Evolutionary conservation across 2,113 vertebrate species (phyloP), one percentile per base, ranked within the genome.

Genomic region (Saguinus imperator): DNA sequence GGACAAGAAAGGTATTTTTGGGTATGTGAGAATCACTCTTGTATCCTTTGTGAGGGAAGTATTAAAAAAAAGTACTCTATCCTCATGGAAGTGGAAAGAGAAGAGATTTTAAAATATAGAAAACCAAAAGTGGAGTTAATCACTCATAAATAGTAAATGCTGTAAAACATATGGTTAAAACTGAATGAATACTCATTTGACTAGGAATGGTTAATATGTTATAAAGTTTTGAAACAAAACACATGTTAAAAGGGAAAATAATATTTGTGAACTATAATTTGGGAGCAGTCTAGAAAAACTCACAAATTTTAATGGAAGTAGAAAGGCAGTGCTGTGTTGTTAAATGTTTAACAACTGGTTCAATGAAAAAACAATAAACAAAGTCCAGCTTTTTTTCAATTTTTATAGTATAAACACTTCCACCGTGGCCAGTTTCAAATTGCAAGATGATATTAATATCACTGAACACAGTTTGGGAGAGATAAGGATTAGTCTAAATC

Each of bases 301-400:
- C 35, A 95, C 57, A 97, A 45, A 73, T 81, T 96, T 90, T 48
- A 87, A 61, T 20, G 12, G 86, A 76, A 94, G 25, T 25, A 87
- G 84, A 89, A 91, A 89, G 23, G 57, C 43, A 89, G 5, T n/a
- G 2, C 18, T 72, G 0, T 45, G 43, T 16, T 81, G 45, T 45
- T 79, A 93, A 93, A 87, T 85, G 61, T 70, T 87, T 82, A 96
- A 92, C 21, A 91, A 61, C 48, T 55, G 25, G n/a, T 40, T 72
- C 32, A 61, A 86, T 25, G 52, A 45, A 82, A 90, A 84, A 75
- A 94, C 40, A 66, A 94, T 32, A 77, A 75, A 50, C 17, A 87
- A 95, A 73, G 52, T 16, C 35, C 27, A 32, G n/a, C 18, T 77
- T 94, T 68, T 66, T 89, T 45, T 12, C n/a, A 48, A 40, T 68